Base-by-base conservation (phyloP, 2,797 vertebrate species). In the Notoglanidium macrostoma region DNA sequence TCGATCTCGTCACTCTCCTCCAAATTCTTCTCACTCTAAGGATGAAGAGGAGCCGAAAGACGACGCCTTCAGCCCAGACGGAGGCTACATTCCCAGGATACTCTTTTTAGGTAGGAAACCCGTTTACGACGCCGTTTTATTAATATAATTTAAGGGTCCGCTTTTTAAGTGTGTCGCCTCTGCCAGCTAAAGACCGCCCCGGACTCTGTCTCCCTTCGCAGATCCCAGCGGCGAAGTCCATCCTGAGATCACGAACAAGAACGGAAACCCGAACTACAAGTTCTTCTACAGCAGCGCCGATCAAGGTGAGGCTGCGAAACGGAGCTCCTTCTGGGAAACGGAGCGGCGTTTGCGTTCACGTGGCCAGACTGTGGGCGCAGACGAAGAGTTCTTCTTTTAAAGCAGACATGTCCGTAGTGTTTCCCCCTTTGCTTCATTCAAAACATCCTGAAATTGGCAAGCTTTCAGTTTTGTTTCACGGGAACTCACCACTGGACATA, bases 31-130 rank as follows among this genome's bases (percentile, higher is more conserved):
- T 78, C 89, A 86, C 87, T 80, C 88, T 87, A 92, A 99, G 98
- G 98, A 99, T 92, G 98, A 99, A 90, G 98, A 99, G 90, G 98
- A 99, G 87, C 98, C 98, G 3, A 98, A 97, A 92, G 98, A 98
- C 81, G 96, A 97, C 61, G 92, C 95, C 87, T 99, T 97, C 92
- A 98, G 96, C 89, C 98, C 98, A 3, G 98, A 99, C 87, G 98
- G 98, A 12, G 97, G 97, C 88, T 99, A 99, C 91, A 99, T 99
- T 94, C 98, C 98, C 88, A 96, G 98, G 92, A 99, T 99, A 92
- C 96, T 99, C 90, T 99, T 99, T 93, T 95, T 99, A 82, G 98
- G 98, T 99, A 96, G 88, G 92, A 68, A 59, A 40, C 59, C 46
- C 15, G 54, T 49, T 46, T 57, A 10, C 26, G 6, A 35, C 17